Evolutionary conservation across 2,888 invertebrate genomes (phyloP), one percentile per base, ranked within the genome.

Genomic region (Chaetoderma sp.): DNA sequence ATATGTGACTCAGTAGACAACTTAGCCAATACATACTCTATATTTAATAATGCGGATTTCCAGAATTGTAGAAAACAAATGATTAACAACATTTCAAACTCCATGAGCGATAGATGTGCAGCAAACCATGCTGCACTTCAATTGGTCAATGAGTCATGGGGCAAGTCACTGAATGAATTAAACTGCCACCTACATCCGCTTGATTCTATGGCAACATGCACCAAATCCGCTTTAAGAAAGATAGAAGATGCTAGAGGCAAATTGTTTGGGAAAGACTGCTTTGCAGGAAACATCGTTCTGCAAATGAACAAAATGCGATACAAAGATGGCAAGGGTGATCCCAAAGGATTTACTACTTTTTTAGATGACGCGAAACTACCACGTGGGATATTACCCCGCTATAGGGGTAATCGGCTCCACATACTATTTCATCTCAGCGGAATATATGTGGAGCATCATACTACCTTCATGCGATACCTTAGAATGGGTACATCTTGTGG

Each of bases 241-340:
- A 18, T 56, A 5, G 62, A 66, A 33, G 13, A 13, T 13, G 65
- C 60, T 23, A 64, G 45, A 21, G 72, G 72, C 3, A 39, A 52
- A 23, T 32, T 67, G 45, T 70, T 39, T 45, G 70, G 70, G 4
- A 60, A 45, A 5, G 68, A 72, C 32, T 72, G 72, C 44, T 1
- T 63, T 23, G 70, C 70, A 30, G 65, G 27, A 4, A 70, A 65
- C 33, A 30, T 72, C 21, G 63, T 72, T n/a, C 61, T 70, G 10
- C 50, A 52, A 32, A 42, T 70, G 27, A 70, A 68, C 65, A 72
- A 72, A 52, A 21, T 72, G 18, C 49, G 68, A 6, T 68, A 61
- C 52, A 71, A 71, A 28, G 65, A 70, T 59, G 62, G 69, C 32
- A 66, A 70, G 28, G 69, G 71, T 16, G 71, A 67, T 49, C 72